Conservation (phyloP, 2,888 invertebrate genomes). For the Siphlonurus alternatus region DNA sequence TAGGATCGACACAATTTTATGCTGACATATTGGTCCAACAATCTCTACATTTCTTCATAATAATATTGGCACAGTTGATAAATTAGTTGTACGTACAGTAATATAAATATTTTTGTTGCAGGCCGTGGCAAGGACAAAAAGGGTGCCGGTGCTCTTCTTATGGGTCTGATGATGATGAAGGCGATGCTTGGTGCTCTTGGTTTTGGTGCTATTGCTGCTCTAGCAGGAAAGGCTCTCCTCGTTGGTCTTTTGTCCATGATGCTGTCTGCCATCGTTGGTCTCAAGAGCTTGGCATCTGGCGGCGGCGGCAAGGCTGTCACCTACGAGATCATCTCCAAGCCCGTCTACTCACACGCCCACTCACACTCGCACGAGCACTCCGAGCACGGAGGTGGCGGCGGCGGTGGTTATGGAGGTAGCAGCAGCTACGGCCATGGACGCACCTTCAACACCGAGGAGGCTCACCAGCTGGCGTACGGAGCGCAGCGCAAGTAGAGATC, state of each 20-base stretch:
- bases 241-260: constrained; percentile 64
- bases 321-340: constrained; percentile 71
- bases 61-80: too few species aligned
- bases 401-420: constrained; percentile 10
- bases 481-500: not conserved
- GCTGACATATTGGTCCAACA: too few species aligned
- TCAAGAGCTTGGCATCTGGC: constrained; percentile 46
- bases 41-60: too few species aligned
- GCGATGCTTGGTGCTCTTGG: constrained; percentile 59
- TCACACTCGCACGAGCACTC: constrained; percentile 28
- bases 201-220: constrained; percentile 52
- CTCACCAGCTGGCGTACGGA: constrained; percentile 15
- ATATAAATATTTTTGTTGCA: not conserved
- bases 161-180: constrained; percentile 41
- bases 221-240: constrained; percentile 72
- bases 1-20: too few species aligned
- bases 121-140: constrained; percentile 23
- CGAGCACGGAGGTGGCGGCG: constrained; percentile 5
- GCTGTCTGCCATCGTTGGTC: constrained; percentile 55
- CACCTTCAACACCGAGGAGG: constrained; percentile 20
- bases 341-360: constrained; percentile 53
- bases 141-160: constrained; percentile 21
- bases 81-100: too few species aligned
- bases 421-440: constrained; percentile 4
- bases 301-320: constrained; percentile 41